A percentile compares a stretch with the other conserved stretches of the same genome.
These are phyloP conservation scores for Poecilia gillii DNA, from an alignment of 2,797 vertebrate species.

Conservation along the genomic window DNA sequence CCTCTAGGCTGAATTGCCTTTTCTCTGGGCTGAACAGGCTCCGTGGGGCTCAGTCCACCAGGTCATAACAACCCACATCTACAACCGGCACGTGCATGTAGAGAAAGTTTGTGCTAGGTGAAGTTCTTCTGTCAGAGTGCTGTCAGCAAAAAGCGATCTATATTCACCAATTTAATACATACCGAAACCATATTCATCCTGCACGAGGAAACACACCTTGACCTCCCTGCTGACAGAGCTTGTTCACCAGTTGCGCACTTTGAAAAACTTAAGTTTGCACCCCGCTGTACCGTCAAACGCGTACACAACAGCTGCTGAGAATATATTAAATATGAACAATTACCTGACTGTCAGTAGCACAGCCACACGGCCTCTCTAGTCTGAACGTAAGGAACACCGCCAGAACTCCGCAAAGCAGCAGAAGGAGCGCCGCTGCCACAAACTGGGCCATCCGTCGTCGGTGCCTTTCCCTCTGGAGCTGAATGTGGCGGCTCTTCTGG, in stretches of 20 bases:
- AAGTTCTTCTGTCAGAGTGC: not conserved
- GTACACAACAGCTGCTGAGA: not conserved
- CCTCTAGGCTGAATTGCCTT: not conserved
- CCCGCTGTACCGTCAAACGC: not conserved
- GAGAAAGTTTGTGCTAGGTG: not conserved
- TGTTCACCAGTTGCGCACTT: not conserved
- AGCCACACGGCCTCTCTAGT: fast-evolving
- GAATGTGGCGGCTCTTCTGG: not conserved
- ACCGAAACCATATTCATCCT: not conserved
- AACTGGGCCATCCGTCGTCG: fast-evolving
- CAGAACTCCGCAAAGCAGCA: not conserved
- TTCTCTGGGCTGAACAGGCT: not conserved
- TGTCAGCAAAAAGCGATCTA: not conserved
- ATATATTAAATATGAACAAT: not conserved
- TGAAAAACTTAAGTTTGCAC: not conserved
- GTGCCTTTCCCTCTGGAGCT: not conserved
- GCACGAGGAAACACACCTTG: not conserved
- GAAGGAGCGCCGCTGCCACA: not conserved
- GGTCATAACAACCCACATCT: not conserved
- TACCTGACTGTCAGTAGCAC: constrained; percentile 19
- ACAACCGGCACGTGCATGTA: not conserved
- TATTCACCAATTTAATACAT: not conserved
- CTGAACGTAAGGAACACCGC: not conserved
- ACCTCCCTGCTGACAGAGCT: not conserved
- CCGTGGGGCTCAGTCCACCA: not conserved